These are phyloP conservation scores for Prosapia bicincta DNA, from an alignment of 2,888 invertebrate species.

Conservation along the genomic window DNA sequence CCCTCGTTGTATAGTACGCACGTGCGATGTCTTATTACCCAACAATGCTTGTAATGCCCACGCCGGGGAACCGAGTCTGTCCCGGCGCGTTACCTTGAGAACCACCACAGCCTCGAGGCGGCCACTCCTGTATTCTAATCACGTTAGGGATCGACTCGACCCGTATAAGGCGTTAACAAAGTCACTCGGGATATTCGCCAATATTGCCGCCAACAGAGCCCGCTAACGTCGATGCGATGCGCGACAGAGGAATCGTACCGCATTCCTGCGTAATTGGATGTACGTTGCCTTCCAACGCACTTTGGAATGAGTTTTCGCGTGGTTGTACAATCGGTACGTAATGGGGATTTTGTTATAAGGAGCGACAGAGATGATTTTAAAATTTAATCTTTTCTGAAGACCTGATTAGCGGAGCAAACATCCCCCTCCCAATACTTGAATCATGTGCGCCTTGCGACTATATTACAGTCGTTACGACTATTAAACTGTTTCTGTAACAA, in stretches of 20 bases:
- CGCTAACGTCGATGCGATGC: neutral
- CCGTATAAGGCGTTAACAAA: neutral
- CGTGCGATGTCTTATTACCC: neutral
- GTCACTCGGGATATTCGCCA: neutral
- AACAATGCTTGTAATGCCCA: neutral
- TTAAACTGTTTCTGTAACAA: too few relatives aligned
- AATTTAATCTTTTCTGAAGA: too few relatives aligned
- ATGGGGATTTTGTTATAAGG: too few relatives aligned
- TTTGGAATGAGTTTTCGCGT: neutral
- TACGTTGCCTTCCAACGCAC: neutral
- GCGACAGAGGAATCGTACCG: too few relatives aligned
- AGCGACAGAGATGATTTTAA: too few relatives aligned
- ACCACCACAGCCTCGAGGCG: neutral
- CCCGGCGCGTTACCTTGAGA: neutral
- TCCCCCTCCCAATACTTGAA: too few relatives aligned
- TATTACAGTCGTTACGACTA: too few relatives aligned
- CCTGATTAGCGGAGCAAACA: too few relatives aligned
- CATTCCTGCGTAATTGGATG: neutral
- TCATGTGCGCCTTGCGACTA: too few relatives aligned
- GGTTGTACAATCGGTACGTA: too few relatives aligned
- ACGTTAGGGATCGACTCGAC: neutral
- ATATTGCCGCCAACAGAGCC: neutral
- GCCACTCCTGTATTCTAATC: neutral
- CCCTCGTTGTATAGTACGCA: neutral
- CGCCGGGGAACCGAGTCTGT: neutral